These are phyloP conservation scores for Platysternon megacephalum DNA, from an alignment of 2,113 vertebrate genomes.

Conservation along the genomic window DNA sequence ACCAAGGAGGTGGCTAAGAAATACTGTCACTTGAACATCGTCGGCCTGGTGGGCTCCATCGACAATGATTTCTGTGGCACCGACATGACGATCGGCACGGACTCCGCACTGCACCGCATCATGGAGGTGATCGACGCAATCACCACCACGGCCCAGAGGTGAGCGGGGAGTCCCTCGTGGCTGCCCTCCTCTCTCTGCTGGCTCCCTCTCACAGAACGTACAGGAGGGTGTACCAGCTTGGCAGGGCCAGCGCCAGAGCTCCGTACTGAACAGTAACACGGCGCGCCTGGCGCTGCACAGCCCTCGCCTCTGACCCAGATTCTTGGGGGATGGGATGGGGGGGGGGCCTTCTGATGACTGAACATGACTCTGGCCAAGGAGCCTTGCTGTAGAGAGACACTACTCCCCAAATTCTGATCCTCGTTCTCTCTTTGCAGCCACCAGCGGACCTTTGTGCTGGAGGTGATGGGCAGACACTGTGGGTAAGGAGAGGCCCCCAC, in stretches of 20 bases:
- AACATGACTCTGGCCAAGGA: neutral
- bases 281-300: neutral
- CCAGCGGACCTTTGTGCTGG: constrained; percentile 94
- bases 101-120: constrained; percentile 93
- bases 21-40: constrained; percentile 88
- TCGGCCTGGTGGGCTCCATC: constrained; percentile 92
- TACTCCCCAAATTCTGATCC: neutral
- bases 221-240: neutral
- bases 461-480: constrained; percentile 97
- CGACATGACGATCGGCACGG: constrained; percentile 95
- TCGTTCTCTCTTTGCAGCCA: constrained; percentile 80
- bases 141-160: constrained; percentile 94
- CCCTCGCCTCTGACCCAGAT: neutral
- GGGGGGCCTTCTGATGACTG: neutral
- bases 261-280: neutral
- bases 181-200: neutral
- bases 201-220: neutral
- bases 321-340: neutral
- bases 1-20: constrained; percentile 79
- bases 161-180: neutral
- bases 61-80: constrained; percentile 96
- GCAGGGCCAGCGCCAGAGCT: neutral
- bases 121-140: constrained; percentile 94
- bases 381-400: too few species aligned
- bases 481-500: constrained; percentile 82